A percentile compares a stretch with the other conserved stretches of the same genome.
Conservation (phyloP, 2,888 invertebrate species). For the Aphrophora alni region DNA sequence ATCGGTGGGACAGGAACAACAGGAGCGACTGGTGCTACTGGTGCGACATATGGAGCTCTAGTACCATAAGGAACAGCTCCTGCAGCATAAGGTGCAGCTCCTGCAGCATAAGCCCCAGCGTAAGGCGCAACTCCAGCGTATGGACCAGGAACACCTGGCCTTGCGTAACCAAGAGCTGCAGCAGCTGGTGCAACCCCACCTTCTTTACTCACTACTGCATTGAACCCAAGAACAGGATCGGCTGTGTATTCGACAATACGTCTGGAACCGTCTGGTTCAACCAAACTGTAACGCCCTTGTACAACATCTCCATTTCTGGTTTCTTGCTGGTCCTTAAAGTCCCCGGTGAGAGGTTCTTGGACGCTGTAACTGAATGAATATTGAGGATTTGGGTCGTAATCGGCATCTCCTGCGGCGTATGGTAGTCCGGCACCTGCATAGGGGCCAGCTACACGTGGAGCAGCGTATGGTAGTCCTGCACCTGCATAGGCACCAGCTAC, state of each 20-base stretch:
- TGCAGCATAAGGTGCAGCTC: slow-evolving; percentile 26
- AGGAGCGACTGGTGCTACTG: slow-evolving; percentile 45
- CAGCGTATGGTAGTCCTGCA: slow-evolving; percentile 51
- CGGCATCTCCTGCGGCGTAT: slow-evolving; percentile 51
- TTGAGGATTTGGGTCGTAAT: slow-evolving; percentile 51
- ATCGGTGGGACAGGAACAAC: slow-evolving; percentile 44
- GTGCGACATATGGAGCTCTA: slow-evolving; percentile 16
- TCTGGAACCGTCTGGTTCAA: slow-evolving; percentile 74
- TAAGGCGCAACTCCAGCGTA: neutral
- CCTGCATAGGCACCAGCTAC: neutral
- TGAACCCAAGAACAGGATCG: slow-evolving; percentile 58
- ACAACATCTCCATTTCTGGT: slow-evolving; percentile 50
- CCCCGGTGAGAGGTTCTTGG: slow-evolving; percentile 50
- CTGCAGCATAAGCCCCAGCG: slow-evolving; percentile 51
- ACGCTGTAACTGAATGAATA: slow-evolving; percentile 51
- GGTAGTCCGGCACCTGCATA: slow-evolving; percentile 53
- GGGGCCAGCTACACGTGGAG: slow-evolving; percentile 55
- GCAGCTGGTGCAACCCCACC: slow-evolving; percentile 43
- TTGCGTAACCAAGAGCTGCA: slow-evolving; percentile 43
- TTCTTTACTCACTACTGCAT: slow-evolving; percentile 51
- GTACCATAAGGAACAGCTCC: slow-evolving; percentile 7
- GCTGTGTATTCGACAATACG: slow-evolving; percentile 66
- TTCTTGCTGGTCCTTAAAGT: slow-evolving; percentile 49
- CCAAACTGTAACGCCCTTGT: slow-evolving; percentile 48
- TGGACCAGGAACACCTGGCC: neutral